Base-by-base conservation (phyloP, 2,888 invertebrate species). In the Pachymerium ferrugineum region DNA sequence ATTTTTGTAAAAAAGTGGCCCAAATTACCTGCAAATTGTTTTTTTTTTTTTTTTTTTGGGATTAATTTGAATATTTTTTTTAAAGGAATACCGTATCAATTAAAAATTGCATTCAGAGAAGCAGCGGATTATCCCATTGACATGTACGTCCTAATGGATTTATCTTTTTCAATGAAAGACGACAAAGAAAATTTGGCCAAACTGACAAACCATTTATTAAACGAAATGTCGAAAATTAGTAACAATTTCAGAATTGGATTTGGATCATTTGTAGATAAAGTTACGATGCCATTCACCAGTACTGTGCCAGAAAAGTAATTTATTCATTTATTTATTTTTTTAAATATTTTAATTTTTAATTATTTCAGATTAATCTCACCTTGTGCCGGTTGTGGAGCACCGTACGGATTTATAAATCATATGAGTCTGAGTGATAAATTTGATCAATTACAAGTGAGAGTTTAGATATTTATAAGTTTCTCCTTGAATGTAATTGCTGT, bases 71-170 rank as follows among this genome's bases (percentile, higher is more conserved):
- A 35, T 33, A 1, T 31, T 29, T 19, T 22, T 30, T 69, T 12
- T 70, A 1, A 38, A 70, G 38, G 38, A 14, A 10, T 71, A 33
- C 22, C 35, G 12, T 38, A n/a, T 16, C 12, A 38, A 19, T 38
- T 38, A 1, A 8, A 16, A 10, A 38, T 69, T 28, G 31, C 8
- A 5, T 69, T 29, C 14, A 25, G 70, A n/a, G 70, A 69, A 78
- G 85, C 86, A 28, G 97, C 83, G 83, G 77, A 99, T 83, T 99
- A 98, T 83, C 98, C 98, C 0, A 96, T 99, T 1, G 99, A 99
- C 85, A 87, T 99, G 19, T 99, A 99, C 84, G 99, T 98, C 82
- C 90, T 99, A 80, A 99, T 99, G 98, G 99, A 99, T 84, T 87
- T 99, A 80, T 97, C 97, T 79, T 92, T 96, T 83, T 98, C 98